Conservation (phyloP, 2,888 invertebrate genomes). For the Yponomeuta malinellus region DNA sequence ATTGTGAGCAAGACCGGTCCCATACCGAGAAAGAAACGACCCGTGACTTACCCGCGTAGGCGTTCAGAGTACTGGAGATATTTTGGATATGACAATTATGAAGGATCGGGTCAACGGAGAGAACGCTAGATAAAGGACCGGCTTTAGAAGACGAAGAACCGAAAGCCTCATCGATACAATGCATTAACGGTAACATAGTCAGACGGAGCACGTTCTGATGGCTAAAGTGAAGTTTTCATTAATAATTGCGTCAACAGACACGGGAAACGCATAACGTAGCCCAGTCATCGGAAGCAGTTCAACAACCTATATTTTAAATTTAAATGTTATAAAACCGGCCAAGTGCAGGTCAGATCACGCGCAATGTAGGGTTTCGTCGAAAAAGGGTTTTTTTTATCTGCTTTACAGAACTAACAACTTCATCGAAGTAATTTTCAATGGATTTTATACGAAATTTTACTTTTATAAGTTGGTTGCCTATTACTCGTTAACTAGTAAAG, state of each 20-base stretch:
- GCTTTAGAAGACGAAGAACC: neutral
- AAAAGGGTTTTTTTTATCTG: no score
- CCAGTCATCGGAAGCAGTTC: slow-evolving; percentile 29
- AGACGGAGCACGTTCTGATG: neutral
- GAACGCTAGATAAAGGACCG: neutral
- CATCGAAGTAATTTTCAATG: no score
- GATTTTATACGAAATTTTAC: no score
- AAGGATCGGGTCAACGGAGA: slow-evolving; percentile 16
- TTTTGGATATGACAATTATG: slow-evolving; percentile 12
- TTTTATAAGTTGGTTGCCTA: no score
- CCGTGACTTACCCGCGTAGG: slow-evolving; percentile 13
- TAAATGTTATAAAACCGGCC: slow-evolving; percentile 22
- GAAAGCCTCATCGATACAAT: neutral
- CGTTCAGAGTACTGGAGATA: slow-evolving; percentile 1
- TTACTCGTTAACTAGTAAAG: no score
- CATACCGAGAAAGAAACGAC: slow-evolving; percentile 14
- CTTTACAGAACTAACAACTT: no score
- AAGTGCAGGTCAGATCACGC: no score
- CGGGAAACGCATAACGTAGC: neutral
- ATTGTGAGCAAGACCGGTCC: slow-evolving; percentile 45
- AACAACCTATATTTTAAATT: slow-evolving; percentile 39
- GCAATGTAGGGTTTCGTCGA: no score
- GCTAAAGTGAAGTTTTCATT: neutral
- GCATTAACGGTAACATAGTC: neutral
- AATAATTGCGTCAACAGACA: neutral